Evolutionary conservation across 2,113 vertebrate species (phyloP), one percentile per base, ranked within the genome.

Genomic region (Circaetus cinerascens): DNA sequence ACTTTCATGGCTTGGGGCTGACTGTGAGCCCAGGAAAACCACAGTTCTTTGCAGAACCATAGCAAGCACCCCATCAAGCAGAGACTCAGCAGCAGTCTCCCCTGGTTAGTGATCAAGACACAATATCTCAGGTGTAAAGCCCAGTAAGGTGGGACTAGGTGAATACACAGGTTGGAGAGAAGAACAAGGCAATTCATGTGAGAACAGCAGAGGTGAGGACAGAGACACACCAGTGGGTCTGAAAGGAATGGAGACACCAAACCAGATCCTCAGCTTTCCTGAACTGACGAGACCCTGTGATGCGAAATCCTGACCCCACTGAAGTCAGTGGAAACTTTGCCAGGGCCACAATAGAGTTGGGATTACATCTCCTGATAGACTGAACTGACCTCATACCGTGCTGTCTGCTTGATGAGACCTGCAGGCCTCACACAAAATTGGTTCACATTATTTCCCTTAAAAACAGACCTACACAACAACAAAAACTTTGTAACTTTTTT

Each of bases 191-290:
- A 72, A 38, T 8, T n/a, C 5, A 1, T 19, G 19, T 32, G 36
- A 72, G n/a, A 75, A 27, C 26, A 84, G n/a, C 11, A 10, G 36
- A 66, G 26, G 17, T 13, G 9, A 87, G 10, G 32, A 46, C 1
- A 1, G 34, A 86, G 76, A 80, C 5, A 3, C 11, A 36, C 10
- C 0, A 1, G 11, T 51, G 53, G 5, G 6, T 73, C 20, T 8
- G 6, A 85, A 40, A 53, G 36, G 74, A 81, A 57, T 17, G 38
- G 36, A 55, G 50, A 25, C 16, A 27, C 25, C 15, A n/a, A 67
- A 26, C 10, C 29, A 82, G 46, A 75, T 16, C 20, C 9, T 59
- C 40, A 30, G 46, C 53, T 90, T 48, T 92, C 50, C 56, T 92
- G 41, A 81, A 53, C 27, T 40, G 2, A 16, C 43, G 8, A 76